Base-by-base conservation (phyloP, 2,888 invertebrate species). In the Macropis europaea region DNA sequence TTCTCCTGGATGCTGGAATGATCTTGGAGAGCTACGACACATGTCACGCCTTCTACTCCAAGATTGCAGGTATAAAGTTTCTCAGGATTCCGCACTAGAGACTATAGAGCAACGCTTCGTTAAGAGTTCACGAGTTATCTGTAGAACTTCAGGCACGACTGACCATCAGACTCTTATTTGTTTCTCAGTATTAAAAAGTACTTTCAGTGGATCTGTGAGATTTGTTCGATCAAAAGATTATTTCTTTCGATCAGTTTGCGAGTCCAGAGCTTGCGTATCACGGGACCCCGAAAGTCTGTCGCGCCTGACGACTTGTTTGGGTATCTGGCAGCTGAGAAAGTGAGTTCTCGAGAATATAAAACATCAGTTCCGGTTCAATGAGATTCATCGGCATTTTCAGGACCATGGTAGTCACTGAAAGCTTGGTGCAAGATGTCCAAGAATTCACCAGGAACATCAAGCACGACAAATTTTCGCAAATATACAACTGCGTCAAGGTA, bases 1-100 rank as follows among this genome's bases (percentile, higher is more conserved):
- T 93, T 77, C 89, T 92, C 53, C 82, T 93, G 36, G 92, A 94
- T 76, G 91, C 93, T 74, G 91, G 93, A 3, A 91, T 93, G 81
- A 89, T 91, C 61, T 77, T 93, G 48, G 92, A 92, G 82, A 87
- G 91, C 0, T 91, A 91, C 2, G 84, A 90, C 15, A 90, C 89
- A 43, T 92, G 92, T 67, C 90, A 88, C 69, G 82, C 86, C 3
- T 92, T 90, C 66, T 91, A 92, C 1, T 88, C 90, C 43, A 87
- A 83, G 77, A 52, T 81, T 1, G 24, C 73, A 0, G 67, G 85
- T 86, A 54, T 38, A 43, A 19, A 11, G 3, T 40, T 40, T 6
- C 4, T 15, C 2, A 13, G 3, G 1, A 24, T 32, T 17, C 1
- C n/a, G n/a, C n/a, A n/a, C n/a, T n/a, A n/a, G n/a, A n/a, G n/a